Conservation (phyloP, 2,113 vertebrate genomes). For the Vicugna pacos region DNA sequence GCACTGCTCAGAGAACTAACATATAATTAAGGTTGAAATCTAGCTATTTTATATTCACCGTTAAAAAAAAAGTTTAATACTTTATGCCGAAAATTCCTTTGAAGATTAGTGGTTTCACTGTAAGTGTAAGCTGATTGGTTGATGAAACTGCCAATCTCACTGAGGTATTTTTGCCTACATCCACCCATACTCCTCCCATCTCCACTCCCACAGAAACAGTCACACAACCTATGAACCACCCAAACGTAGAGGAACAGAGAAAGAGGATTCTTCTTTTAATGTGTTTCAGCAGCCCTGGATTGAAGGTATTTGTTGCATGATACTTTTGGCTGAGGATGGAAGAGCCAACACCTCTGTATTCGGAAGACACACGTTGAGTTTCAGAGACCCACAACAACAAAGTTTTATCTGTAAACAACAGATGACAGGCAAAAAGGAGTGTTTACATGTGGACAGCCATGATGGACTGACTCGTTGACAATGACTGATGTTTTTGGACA, state of each 20-base stretch:
- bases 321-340: not conserved
- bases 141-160: not conserved
- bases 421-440: not conserved
- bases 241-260: not conserved
- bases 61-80: not conserved
- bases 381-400: not conserved
- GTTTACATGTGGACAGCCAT: not conserved
- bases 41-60: not conserved
- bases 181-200: not conserved
- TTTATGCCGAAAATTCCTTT: not conserved
- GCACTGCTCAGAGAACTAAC: not conserved
- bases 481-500: not conserved
- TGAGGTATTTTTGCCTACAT: not conserved
- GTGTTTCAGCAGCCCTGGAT: not conserved
- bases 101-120: slow-evolving; percentile 15
- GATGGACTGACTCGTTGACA: not conserved
- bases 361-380: not conserved
- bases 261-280: not conserved
- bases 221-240: not conserved
- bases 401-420: not conserved
- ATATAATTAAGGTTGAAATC: slow-evolving; percentile 38
- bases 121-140: not conserved
- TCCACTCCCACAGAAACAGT: not conserved
- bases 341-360: not conserved
- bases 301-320: not conserved